Conservation (phyloP, 1,140 invertebrate genomes). For the Drosophila suzukii region DNA sequence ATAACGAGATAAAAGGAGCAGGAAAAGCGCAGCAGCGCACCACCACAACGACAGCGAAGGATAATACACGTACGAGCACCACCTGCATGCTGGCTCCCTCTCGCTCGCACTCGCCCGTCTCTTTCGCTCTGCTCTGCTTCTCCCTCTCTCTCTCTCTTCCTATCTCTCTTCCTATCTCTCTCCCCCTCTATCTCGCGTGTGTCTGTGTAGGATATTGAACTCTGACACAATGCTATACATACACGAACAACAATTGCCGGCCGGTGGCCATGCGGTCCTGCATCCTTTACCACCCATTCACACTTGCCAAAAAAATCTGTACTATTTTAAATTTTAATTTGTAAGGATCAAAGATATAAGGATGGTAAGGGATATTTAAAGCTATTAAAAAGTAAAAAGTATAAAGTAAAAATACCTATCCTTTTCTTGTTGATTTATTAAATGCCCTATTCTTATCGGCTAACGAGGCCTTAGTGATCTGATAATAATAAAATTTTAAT, state of each 20-base stretch:
- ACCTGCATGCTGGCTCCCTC: conserved; percentile 24
- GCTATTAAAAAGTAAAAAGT: too few species aligned
- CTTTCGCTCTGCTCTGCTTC: neutral
- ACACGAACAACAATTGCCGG: conserved; percentile 45
- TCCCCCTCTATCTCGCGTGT: conserved; percentile 5
- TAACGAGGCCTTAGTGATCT: too few species aligned
- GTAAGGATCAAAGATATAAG: too few species aligned
- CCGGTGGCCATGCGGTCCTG: conserved; percentile 57
- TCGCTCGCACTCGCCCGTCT: neutral
- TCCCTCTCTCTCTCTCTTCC: neutral
- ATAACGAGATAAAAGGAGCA: conserved; percentile 30
- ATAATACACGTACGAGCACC: conserved; percentile 13
- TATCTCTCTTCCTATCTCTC: neutral
- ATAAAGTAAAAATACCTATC: too few species aligned
- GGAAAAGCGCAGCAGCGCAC: conserved; percentile 44
- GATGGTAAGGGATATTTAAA: too few species aligned
- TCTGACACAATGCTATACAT: conserved; percentile 76
- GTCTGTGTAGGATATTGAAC: conserved; percentile 75
- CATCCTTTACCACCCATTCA: conserved; percentile 11
- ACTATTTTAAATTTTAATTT: neutral
- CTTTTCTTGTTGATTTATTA: too few species aligned
- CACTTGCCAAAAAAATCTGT: conserved; percentile 5
- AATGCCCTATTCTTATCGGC: too few species aligned
- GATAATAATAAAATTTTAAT: too few species aligned
- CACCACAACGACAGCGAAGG: neutral